Conservation (phyloP, 2,888 invertebrate species). For the Tillus elongatus region DNA sequence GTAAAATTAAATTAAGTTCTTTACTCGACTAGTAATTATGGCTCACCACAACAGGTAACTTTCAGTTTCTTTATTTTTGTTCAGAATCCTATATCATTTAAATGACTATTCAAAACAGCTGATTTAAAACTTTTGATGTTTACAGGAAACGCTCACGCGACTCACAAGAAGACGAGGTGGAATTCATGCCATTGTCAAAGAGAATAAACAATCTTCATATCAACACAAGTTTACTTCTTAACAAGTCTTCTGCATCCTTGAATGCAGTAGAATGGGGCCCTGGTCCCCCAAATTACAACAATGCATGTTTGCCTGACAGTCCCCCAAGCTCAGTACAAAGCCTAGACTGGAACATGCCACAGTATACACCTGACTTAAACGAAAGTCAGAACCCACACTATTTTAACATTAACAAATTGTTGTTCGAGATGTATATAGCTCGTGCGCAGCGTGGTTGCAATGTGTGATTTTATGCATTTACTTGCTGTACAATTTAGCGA, state of each 20-base stretch:
- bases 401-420: constrained; percentile 73
- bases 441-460: constrained; percentile 64
- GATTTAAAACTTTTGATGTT: too few relatives aligned
- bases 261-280: constrained; percentile 32
- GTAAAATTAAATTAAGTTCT: too few relatives aligned
- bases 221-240: constrained; percentile 47
- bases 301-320: constrained; percentile 27
- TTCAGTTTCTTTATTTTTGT: too few relatives aligned
- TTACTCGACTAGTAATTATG: too few relatives aligned
- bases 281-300: constrained; percentile 29
- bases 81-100: not conserved
- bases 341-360: constrained; percentile 38
- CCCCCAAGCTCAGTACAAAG: constrained; percentile 35
- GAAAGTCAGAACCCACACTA: constrained; percentile 76
- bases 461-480: too few relatives aligned
- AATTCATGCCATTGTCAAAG: constrained; percentile 82
- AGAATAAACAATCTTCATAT: constrained; percentile 84
- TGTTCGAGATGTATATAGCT: constrained; percentile 77
- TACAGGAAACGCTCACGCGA: constrained; percentile 68
- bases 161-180: constrained; percentile 58
- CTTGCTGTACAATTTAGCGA: too few relatives aligned
- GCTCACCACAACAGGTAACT: too few relatives aligned
- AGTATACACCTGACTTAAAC: constrained; percentile 68
- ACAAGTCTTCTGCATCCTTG: constrained; percentile 31
- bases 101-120: too few relatives aligned